Percentiles rank a stretch among this genome's conserved stretches.
Conservation (phyloP, 1,140 invertebrate genomes). For the Drosophila sp. region DNA sequence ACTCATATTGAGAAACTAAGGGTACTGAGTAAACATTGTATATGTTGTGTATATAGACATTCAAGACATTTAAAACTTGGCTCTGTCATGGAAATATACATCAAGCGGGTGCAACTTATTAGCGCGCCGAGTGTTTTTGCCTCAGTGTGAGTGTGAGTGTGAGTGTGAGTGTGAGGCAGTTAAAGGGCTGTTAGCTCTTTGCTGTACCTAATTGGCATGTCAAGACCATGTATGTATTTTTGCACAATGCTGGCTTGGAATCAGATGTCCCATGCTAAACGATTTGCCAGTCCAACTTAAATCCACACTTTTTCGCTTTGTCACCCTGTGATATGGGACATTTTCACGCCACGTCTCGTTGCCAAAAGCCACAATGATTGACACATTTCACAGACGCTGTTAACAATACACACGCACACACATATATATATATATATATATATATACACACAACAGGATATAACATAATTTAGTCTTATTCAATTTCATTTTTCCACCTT, state of each 20-base stretch:
- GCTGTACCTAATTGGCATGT: conserved; percentile 40
- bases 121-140: neutral
- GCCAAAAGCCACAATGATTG: conserved; percentile 61
- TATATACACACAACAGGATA: conserved; percentile 12
- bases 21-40: too few relatives aligned
- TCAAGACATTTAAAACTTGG: too few relatives aligned
- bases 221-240: conserved; percentile 2
- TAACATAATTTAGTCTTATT: conserved; percentile 59
- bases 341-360: conserved; percentile 22
- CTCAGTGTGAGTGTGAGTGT: too few relatives aligned
- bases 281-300: conserved; percentile 14
- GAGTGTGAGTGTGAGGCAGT: conserved; percentile 4
- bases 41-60: too few relatives aligned
- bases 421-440: neutral
- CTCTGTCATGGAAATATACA: too few relatives aligned
- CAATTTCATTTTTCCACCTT: conserved; percentile 42
- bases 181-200: conserved; percentile 29
- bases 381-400: conserved; percentile 33
- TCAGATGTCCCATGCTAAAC: conserved; percentile 23
- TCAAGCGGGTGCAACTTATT: neutral
- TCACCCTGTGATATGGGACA: conserved; percentile 22
- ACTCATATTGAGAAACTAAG: too few relatives aligned
- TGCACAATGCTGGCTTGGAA: conserved; percentile 1
- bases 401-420: conserved; percentile 11
- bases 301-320: conserved; percentile 10